phyloP scores from a whole-genome alignment of 35 echinoderm and acorn worm species.

The Holothuria glaberrima region DNA sequence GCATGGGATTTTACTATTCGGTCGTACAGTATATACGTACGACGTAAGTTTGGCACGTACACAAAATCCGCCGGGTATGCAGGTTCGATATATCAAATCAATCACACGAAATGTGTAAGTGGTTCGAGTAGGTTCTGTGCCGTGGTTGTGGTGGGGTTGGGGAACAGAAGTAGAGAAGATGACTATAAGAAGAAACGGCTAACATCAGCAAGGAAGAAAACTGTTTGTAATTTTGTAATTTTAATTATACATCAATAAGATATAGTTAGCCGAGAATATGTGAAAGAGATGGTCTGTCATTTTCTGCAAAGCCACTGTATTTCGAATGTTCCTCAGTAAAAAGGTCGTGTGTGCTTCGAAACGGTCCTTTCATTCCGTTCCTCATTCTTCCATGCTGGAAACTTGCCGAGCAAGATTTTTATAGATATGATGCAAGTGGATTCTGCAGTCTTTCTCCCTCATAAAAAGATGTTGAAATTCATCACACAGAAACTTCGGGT shows the following conservation, averaged over 20 bases:
- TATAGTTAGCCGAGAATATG: constrained; percentile 7
- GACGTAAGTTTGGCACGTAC: too few relatives aligned
- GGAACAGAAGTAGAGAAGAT: constrained; percentile 21
- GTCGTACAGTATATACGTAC: too few relatives aligned
- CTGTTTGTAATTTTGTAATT: too few relatives aligned
- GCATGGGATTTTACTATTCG: too few relatives aligned
- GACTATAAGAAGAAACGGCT: not conserved
- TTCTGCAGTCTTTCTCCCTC: constrained; percentile 49
- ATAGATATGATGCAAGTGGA: constrained; percentile 49
- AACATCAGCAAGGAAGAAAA: too few relatives aligned
- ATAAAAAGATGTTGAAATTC: constrained; percentile 52
- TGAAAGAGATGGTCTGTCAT: constrained; percentile 23
- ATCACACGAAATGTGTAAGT: constrained; percentile 39
- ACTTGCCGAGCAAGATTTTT: constrained; percentile 41
- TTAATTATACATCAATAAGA: not conserved
- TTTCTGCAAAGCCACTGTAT: constrained; percentile 27
- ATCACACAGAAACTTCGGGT: constrained; percentile 87
- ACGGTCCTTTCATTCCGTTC: constrained; percentile 49
- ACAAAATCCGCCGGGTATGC: too few relatives aligned
- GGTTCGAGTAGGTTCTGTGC: not conserved
- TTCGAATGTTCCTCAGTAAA: constrained; percentile 22
- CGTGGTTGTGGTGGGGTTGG: constrained; percentile 24
- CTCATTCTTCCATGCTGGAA: constrained; percentile 35
- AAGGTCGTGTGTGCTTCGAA: constrained; percentile 28
- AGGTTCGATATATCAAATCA: too few relatives aligned